A percentile compares a stretch with the other conserved stretches of the same genome.
These are phyloP conservation scores for Tenthredo amoena DNA, from an alignment of 2,888 invertebrate genomes.

Conservation along the genomic window DNA sequence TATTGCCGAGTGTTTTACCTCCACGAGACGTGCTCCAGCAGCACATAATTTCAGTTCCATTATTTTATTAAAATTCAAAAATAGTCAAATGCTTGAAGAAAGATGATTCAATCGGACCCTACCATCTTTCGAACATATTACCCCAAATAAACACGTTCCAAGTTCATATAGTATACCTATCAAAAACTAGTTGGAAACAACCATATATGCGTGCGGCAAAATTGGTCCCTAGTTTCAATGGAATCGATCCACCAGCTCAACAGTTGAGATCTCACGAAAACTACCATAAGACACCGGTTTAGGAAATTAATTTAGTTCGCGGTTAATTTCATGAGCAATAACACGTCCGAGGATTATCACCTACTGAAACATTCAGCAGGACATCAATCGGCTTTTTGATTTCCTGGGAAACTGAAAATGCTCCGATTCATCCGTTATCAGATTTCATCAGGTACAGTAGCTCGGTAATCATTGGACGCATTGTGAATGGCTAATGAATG, in stretches of 20 bases:
- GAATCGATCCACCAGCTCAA: neutral
- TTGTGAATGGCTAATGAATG: constrained; percentile 4
- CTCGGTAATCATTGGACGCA: neutral
- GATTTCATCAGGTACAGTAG: neutral
- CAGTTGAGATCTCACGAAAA: neutral
- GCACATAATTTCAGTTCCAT: neutral
- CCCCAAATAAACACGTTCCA: neutral
- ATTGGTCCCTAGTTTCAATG: neutral
- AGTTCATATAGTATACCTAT: neutral
- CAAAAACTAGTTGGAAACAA: neutral
- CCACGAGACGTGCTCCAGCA: neutral
- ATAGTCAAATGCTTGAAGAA: neutral
- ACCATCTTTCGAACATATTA: neutral
- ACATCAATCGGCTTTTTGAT: neutral
- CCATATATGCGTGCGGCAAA: neutral
- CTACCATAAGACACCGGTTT: neutral
- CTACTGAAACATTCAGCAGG: neutral
- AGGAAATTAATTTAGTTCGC: neutral
- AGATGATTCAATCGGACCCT: neutral
- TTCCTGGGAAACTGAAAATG: neutral
- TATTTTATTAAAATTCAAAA: neutral
- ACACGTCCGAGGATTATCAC: neutral
- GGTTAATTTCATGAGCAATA: neutral
- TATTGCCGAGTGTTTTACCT: neutral
- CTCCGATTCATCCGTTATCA: neutral